These are phyloP conservation scores for Tachyglossus aculeatus DNA, from an alignment of 2,797 vertebrate genomes.

Conservation along the genomic window DNA sequence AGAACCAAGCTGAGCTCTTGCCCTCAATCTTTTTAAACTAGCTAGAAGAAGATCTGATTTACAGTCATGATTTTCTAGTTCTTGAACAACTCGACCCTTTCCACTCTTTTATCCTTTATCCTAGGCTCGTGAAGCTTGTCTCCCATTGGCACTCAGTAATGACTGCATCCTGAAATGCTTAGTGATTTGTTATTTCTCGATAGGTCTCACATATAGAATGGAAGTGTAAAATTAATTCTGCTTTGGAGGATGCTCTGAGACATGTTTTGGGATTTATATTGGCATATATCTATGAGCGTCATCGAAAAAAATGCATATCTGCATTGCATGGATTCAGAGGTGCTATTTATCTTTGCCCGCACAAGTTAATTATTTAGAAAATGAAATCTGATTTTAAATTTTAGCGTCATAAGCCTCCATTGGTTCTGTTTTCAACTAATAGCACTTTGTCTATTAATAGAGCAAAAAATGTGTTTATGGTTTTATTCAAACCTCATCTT, in stretches of 20 bases:
- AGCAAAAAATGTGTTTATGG: conserved; percentile 47
- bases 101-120: neutral
- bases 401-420: conserved; percentile 23
- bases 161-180: neutral
- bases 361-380: conserved; percentile 41
- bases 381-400: conserved; percentile 55
- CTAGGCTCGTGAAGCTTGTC: neutral
- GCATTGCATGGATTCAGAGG: conserved; percentile 12
- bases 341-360: conserved; percentile 33
- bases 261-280: conserved; percentile 4
- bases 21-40: too few species aligned
- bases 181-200: neutral
- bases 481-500: conserved; percentile 65
- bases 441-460: conserved; percentile 32
- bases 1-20: too few species aligned
- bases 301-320: neutral
- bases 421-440: conserved; percentile 45
- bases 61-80: too few species aligned
- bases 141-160: neutral
- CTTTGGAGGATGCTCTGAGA: neutral
- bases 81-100: too few species aligned
- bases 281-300: neutral
- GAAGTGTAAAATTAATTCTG: neutral
- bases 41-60: too few species aligned
- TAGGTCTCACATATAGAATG: neutral